These are phyloP conservation scores for Lycocerus yunnanus DNA, from an alignment of 2,888 invertebrate genomes.

Conservation along the genomic window DNA sequence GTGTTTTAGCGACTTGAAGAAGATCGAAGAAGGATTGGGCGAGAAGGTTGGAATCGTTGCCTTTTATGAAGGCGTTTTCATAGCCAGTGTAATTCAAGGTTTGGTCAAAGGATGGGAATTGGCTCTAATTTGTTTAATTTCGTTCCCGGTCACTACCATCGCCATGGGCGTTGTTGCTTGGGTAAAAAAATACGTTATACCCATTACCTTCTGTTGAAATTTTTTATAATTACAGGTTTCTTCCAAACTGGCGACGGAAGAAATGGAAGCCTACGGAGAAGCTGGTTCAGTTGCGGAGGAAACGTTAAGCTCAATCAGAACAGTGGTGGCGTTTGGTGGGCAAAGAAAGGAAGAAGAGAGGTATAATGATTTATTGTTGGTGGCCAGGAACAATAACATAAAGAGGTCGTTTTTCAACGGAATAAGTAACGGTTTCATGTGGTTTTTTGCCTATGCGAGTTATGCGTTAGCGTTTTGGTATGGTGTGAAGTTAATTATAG, in stretches of 20 bases:
- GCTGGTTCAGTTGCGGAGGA: conserved; percentile 81
- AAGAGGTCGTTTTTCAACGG: conserved; percentile 70
- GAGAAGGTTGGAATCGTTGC: conserved; percentile 78
- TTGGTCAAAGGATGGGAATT: conserved; percentile 80
- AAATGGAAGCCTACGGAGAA: conserved; percentile 73
- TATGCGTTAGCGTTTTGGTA: conserved; percentile 82
- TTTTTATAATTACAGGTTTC: conserved; percentile 58
- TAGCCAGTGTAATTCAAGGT: conserved; percentile 71
- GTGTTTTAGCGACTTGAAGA: conserved; percentile 70
- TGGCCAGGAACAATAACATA: conserved; percentile 68
- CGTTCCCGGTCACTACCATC: conserved; percentile 70
- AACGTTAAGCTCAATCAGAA: conserved; percentile 73
- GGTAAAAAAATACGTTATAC: background rate
- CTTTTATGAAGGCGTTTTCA: conserved; percentile 69
- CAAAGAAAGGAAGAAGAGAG: conserved; percentile 73
- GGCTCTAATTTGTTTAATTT: conserved; percentile 73
- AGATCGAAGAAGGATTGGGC: conserved; percentile 81
- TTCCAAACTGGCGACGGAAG: conserved; percentile 68
- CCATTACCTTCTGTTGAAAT: background rate
- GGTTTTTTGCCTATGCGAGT: conserved; percentile 75
- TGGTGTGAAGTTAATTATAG: conserved; percentile 72
- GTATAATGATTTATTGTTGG: conserved; percentile 60
- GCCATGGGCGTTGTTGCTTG: conserved; percentile 67
- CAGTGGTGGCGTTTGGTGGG: conserved; percentile 80
- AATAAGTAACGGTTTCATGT: conserved; percentile 72